Evolutionary conservation across 2,113 vertebrate genomes (phyloP).

Genomic region (Mugil cephalus): DNA sequence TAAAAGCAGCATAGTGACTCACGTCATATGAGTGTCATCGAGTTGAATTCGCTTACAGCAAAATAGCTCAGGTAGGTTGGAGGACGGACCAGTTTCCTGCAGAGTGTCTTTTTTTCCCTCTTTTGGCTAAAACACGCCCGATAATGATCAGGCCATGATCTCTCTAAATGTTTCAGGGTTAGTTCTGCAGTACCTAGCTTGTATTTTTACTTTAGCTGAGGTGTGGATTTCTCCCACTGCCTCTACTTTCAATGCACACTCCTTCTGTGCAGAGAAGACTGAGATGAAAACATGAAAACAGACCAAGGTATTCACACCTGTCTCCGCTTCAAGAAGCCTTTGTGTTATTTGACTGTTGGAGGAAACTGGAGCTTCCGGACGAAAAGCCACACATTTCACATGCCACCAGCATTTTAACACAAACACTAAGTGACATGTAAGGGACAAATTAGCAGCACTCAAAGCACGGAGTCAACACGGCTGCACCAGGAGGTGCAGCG

Average conservation of each 20-base stretch:
- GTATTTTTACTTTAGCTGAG: too few species aligned
- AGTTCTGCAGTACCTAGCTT: too few species aligned
- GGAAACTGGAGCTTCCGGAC: conserved; percentile 27
- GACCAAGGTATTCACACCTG: conserved; percentile 17
- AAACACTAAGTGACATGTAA: conserved; percentile 38
- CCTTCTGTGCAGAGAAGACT: conserved; percentile 6
- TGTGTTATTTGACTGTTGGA: conserved; percentile 18
- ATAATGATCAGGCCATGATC: too few species aligned
- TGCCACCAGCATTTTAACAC: conserved; percentile 35
- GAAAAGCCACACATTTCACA: conserved; percentile 24
- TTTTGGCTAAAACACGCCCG: too few species aligned
- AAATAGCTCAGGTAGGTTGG: too few species aligned
- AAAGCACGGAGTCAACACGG: conserved; percentile 31
- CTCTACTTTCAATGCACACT: conserved; percentile 1
- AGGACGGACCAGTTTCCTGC: too few species aligned
- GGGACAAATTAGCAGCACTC: conserved; percentile 47
- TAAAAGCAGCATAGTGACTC: too few species aligned
- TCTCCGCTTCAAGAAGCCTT: background rate
- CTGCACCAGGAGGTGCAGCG: conserved; percentile 28
- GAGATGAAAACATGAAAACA: background rate
- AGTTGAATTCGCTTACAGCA: too few species aligned
- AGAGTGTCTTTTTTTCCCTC: too few species aligned
- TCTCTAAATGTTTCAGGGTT: too few species aligned
- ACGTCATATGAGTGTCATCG: too few species aligned
- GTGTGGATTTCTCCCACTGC: too few species aligned